Evolutionary conservation across 2,888 invertebrate species (phyloP), one percentile per base, ranked within the genome.

Genomic region (Dolomedes plantarius): DNA sequence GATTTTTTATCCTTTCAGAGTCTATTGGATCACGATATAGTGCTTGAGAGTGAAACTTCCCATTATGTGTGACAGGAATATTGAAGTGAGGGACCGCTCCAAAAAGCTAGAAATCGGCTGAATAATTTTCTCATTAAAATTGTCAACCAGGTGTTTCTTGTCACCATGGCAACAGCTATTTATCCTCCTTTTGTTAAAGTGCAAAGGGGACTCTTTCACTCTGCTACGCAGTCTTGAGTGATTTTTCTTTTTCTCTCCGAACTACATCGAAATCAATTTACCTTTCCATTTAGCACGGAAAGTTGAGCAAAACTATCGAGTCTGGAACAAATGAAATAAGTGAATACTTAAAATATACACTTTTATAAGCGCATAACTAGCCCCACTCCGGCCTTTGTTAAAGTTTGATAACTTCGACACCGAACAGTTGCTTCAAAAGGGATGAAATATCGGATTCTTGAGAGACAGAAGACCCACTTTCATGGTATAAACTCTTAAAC

Each of bases 111-210:
- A 16, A 46, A 46, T 46, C 46, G 46, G 16, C 46, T 31, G 65
- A 65, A 65, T 31, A 65, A 65, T 29, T 31, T 19, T 50, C 56
- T 46, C 31, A 75, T 32, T 68, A 75, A 82, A 82, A 82, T 75
- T 82, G 76, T 75, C 76, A 65, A 76, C 69, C 82, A 75, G 82
- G 82, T 82, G 82, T 82, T 82, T 82, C 82, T 39, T n/a, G 76
- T 82, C 32, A 31, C 76, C 82, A 82, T 82, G 76, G 27, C 46
- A 71, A 82, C 82, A 32, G 16, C 31, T 71, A 75, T 69, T 69
- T 76, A 71, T 69, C 75, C 23, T 64, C 29, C 76, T 82, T 82
- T 76, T 76, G 69, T 39, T 28, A 41, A 68, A 76, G 64, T 31
- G 41, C 36, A 68, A 41, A 75, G 50, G 39, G 75, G 62, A 71